These are phyloP conservation scores for Protobothrops flavoviridis DNA, from an alignment of 2,113 vertebrate species.

Conservation along the genomic window DNA sequence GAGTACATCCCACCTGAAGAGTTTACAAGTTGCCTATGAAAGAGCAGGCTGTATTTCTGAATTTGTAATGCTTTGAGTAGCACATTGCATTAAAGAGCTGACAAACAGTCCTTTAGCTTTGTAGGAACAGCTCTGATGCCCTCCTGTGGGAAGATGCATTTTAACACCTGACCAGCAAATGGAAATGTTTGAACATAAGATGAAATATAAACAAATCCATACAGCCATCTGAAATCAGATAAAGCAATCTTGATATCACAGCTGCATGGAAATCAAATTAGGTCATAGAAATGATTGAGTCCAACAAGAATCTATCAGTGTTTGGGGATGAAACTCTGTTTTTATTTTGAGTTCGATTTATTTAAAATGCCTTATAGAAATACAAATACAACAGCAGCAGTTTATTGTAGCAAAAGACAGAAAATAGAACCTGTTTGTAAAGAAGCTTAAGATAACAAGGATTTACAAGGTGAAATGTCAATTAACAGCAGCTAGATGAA, in stretches of 20 bases:
- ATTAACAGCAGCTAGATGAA: background rate
- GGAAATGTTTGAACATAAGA: background rate
- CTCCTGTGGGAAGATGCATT: slow-evolving; percentile 70
- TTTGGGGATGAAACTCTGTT: background rate
- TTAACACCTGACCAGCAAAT: slow-evolving; percentile 36
- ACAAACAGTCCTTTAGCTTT: slow-evolving; percentile 4
- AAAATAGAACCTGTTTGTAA: background rate
- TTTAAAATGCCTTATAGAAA: background rate
- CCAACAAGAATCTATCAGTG: background rate
- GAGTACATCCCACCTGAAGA: background rate
- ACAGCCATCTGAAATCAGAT: background rate
- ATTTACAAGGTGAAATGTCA: background rate
- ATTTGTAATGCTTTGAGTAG: slow-evolving; percentile 23
- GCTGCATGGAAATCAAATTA: background rate
- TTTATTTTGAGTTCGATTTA: background rate
- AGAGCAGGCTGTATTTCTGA: background rate
- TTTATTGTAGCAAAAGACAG: background rate
- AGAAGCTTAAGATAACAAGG: background rate
- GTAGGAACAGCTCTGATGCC: slow-evolving; percentile 66
- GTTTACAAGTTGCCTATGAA: background rate
- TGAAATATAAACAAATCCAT: background rate
- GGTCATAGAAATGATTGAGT: background rate
- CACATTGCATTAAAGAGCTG: slow-evolving; percentile 25
- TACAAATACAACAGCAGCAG: background rate
- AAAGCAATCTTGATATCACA: background rate